Conservation (phyloP, 2,888 invertebrate genomes). For the Vannuccia rotundouncinata region DNA sequence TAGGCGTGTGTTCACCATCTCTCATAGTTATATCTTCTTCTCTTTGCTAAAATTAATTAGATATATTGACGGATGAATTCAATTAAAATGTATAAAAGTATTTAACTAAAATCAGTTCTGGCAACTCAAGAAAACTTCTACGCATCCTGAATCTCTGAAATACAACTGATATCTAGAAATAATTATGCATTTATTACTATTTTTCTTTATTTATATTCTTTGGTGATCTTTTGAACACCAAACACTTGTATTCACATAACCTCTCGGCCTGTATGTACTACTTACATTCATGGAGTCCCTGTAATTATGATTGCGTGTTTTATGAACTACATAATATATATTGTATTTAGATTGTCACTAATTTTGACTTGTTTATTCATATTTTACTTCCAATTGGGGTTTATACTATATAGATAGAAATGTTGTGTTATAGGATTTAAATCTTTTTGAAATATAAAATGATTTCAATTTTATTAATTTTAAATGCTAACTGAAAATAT, state of each 20-base stretch:
- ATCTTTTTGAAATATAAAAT: neutral
- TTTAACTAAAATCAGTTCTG: too few relatives aligned
- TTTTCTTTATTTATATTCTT: neutral
- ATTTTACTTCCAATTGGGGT: neutral
- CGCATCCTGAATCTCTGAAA: too few relatives aligned
- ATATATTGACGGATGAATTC: too few relatives aligned
- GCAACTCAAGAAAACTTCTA: too few relatives aligned
- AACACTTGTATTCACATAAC: neutral
- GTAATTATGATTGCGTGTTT: neutral
- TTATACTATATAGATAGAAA: neutral
- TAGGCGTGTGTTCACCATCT: too few relatives aligned
- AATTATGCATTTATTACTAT: too few relatives aligned
- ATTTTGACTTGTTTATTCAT: neutral
- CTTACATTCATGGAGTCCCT: neutral
- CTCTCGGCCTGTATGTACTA: neutral
- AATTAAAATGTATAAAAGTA: too few relatives aligned
- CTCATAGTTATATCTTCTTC: too few relatives aligned
- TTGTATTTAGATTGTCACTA: neutral
- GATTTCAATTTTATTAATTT: too few relatives aligned
- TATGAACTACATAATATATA: neutral
- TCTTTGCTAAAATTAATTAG: too few relatives aligned
- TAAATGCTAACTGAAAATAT: too few relatives aligned
- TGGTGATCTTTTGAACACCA: neutral
- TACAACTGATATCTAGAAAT: too few relatives aligned
- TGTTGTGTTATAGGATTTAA: neutral